A percentile compares a stretch with the other conserved stretches of the same genome.
Conservation (phyloP, 1,140 invertebrate genomes). For the Aphaenogaster rudis region DNA sequence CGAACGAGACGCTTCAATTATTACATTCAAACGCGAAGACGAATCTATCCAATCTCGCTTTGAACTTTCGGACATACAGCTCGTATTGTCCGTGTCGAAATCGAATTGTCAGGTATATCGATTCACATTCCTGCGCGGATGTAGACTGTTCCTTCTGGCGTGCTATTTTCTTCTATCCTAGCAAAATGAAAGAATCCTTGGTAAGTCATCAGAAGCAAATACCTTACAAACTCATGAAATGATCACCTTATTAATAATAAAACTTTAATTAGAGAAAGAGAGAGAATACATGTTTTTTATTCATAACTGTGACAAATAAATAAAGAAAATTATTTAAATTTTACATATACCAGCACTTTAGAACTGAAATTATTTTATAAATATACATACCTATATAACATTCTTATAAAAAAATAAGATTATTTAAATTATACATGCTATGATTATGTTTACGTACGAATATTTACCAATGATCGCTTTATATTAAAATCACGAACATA, state of each 20-base stretch:
- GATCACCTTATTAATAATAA: conserved; percentile 2
- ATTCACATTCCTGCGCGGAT: conserved; percentile 47
- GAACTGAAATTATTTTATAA: background rate
- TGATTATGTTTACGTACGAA: background rate
- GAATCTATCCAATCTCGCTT: conserved; percentile 52
- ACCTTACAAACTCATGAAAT: background rate
- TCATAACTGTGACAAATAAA: background rate
- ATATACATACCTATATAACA: background rate
- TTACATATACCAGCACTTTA: background rate
- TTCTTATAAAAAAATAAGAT: background rate
- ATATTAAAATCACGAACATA: background rate
- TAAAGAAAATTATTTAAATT: conserved; percentile 13
- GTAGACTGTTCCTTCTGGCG: background rate
- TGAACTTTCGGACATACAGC: conserved; percentile 26
- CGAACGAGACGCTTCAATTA: conserved; percentile 22
- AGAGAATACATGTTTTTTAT: background rate
- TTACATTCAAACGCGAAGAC: conserved; percentile 32
- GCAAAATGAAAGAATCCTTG: conserved; percentile 12
- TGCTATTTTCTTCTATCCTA: conserved; percentile 15
- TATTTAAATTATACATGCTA: background rate
- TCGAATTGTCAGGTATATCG: conserved; percentile 58
- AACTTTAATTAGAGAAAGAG: background rate
- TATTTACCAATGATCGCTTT: background rate
- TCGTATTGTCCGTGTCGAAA: conserved; percentile 45
- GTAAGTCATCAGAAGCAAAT: background rate